Percentiles rank a stretch among this genome's conserved stretches.
Evolutionary conservation across 2,113 vertebrate species (phyloP).

Genomic region (Pedetes capensis): DNA sequence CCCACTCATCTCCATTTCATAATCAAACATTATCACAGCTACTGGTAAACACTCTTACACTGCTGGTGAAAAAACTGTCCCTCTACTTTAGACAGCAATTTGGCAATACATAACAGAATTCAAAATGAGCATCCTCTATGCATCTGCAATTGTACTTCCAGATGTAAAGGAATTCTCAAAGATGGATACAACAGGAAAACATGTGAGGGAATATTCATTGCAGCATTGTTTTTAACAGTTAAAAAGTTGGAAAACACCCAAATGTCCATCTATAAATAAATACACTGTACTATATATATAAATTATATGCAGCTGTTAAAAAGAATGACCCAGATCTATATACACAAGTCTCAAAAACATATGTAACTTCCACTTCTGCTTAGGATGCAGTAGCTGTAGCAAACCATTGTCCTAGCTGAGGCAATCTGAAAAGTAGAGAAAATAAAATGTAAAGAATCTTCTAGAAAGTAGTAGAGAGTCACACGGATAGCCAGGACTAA

Average conservation of each 20-base stretch:
- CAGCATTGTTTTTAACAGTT: slow-evolving; percentile 10
- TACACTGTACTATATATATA: not conserved
- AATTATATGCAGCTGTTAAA: slow-evolving; percentile 52
- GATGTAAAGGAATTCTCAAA: slow-evolving; percentile 38
- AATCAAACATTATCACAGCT: not conserved
- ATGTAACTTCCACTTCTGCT: slow-evolving; percentile 41
- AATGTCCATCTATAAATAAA: slow-evolving; percentile 57
- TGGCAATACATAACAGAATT: not conserved
- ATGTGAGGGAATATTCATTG: not conserved
- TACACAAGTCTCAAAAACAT: slow-evolving; percentile 50
- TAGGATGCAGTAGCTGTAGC: not conserved
- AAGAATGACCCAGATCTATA: slow-evolving; percentile 6
- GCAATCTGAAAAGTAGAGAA: not conserved
- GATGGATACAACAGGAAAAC: not conserved
- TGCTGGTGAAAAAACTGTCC: not conserved
- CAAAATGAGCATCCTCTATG: not conserved
- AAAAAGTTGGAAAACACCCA: slow-evolving; percentile 36
- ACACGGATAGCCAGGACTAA: not conserved
- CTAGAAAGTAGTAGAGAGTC: not conserved
- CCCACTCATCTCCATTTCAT: not conserved
- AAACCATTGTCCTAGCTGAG: not conserved
- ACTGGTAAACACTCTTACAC: not conserved
- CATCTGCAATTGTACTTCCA: slow-evolving; percentile 15
- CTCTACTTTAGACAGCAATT: not conserved
- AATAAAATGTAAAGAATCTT: not conserved